Conservation (phyloP, 2,113 vertebrate genomes). For the Herpailurus yagouaroundi region DNA sequence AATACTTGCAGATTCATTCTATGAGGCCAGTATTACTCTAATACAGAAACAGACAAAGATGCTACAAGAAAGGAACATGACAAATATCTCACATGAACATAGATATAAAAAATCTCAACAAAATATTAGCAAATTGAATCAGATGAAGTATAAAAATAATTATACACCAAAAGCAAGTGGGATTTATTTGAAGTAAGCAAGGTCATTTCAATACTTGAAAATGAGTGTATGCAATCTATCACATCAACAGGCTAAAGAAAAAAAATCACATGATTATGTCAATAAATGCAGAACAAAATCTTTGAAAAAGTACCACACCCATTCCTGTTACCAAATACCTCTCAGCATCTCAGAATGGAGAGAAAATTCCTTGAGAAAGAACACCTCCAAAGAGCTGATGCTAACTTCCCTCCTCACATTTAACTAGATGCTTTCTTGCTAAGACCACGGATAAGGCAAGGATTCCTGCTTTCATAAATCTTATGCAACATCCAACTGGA, state of each 20-base stretch:
- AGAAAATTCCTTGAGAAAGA: not conserved
- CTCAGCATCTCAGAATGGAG: not conserved
- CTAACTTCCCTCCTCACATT: not conserved
- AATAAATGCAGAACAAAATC: not conserved
- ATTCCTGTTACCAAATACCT: not conserved
- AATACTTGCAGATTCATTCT: not conserved
- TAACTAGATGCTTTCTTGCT: not conserved
- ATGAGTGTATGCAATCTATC: not conserved
- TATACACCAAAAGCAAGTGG: not conserved
- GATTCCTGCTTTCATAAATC: not conserved
- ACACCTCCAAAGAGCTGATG: not conserved
- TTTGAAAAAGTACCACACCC: not conserved
- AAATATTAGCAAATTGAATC: not conserved
- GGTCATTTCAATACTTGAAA: not conserved
- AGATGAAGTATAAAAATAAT: not conserved
- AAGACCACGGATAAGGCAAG: not conserved
- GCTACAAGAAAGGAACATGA: not conserved
- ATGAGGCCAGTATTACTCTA: not conserved
- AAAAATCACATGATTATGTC: not conserved
- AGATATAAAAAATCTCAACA: not conserved
- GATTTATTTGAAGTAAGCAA: not conserved
- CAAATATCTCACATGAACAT: not conserved
- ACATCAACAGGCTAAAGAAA: not conserved
- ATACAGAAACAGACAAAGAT: not conserved
- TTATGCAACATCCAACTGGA: too few relatives aligned